Percentiles rank a stretch among this genome's conserved stretches.
These are phyloP conservation scores for Elysia chlorotica DNA, from an alignment of 1,140 invertebrate genomes.

Conservation along the genomic window DNA sequence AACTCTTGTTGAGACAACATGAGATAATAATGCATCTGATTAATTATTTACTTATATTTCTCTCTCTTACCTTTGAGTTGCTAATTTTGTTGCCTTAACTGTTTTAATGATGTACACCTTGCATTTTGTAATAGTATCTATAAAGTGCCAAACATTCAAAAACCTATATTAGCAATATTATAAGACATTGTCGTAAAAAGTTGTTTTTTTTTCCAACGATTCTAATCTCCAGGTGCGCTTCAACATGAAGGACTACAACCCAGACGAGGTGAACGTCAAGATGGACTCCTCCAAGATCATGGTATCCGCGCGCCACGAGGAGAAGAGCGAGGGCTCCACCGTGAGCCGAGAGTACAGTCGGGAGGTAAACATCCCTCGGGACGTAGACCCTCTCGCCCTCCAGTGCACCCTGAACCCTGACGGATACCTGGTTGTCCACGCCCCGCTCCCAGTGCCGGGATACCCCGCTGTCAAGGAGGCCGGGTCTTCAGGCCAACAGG, in stretches of 20 bases:
- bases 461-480: slow-evolving; percentile 41
- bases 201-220: no score
- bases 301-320: slow-evolving; percentile 48
- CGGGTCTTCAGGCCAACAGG: no score
- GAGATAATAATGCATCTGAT: no score
- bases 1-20: no score
- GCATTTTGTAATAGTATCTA: no score
- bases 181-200: slow-evolving; percentile 3
- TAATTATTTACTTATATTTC: no score
- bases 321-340: slow-evolving; percentile 41
- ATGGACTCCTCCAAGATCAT: slow-evolving; percentile 51
- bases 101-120: no score
- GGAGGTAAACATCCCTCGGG: slow-evolving; percentile 52
- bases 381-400: slow-evolving; percentile 52
- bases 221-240: slow-evolving; percentile 9
- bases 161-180: no score
- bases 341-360: slow-evolving; percentile 55
- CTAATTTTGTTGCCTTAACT: no score
- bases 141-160: no score
- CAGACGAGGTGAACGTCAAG: slow-evolving; percentile 55
- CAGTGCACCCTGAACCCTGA: slow-evolving; percentile 55
- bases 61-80: no score
- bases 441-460: slow-evolving; percentile 44
- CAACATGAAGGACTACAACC: slow-evolving; percentile 52
- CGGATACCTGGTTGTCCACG: slow-evolving; percentile 54